A percentile compares a stretch with the other conserved stretches of the same genome.
phyloP scores from a whole-genome alignment of 2,113 vertebrate species.

The Perca fluviatilis region DNA sequence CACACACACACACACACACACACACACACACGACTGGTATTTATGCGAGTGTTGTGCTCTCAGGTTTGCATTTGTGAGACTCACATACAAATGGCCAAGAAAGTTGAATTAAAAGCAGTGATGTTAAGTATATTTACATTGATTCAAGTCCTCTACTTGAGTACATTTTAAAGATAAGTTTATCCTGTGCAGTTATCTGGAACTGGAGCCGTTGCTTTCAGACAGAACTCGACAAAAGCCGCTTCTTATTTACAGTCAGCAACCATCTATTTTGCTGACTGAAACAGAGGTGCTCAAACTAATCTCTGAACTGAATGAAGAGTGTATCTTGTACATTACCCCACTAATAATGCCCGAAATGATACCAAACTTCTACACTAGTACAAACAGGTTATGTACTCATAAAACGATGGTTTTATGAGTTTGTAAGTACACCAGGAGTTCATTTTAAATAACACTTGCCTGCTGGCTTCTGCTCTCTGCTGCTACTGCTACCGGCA shows the following conservation, averaged over 20 bases:
- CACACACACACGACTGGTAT: constrained; percentile 8
- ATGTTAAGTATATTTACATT: not conserved
- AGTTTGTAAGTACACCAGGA: too few relatives aligned
- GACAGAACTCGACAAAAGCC: not conserved
- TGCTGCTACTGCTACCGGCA: too few relatives aligned
- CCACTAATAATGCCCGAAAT: too few relatives aligned
- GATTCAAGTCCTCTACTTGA: too few relatives aligned
- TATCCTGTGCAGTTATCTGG: not conserved
- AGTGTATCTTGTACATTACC: too few relatives aligned
- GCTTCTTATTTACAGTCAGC: not conserved
- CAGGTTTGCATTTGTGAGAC: constrained; percentile 32
- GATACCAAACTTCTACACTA: too few relatives aligned
- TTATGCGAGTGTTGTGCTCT: not conserved
- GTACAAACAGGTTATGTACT: too few relatives aligned
- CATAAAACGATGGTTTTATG: too few relatives aligned
- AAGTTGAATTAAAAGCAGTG: not conserved
- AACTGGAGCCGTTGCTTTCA: not conserved
- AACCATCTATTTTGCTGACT: not conserved
- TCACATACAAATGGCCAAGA: not conserved
- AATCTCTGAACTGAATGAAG: too few relatives aligned
- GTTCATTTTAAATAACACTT: too few relatives aligned
- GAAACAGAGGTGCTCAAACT: not conserved
- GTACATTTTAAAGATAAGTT: not conserved
- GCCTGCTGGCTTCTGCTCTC: too few relatives aligned
- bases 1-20: constrained; percentile 10